Conservation (phyloP, 2,113 vertebrate species). For the Xenus cinereus region DNA sequence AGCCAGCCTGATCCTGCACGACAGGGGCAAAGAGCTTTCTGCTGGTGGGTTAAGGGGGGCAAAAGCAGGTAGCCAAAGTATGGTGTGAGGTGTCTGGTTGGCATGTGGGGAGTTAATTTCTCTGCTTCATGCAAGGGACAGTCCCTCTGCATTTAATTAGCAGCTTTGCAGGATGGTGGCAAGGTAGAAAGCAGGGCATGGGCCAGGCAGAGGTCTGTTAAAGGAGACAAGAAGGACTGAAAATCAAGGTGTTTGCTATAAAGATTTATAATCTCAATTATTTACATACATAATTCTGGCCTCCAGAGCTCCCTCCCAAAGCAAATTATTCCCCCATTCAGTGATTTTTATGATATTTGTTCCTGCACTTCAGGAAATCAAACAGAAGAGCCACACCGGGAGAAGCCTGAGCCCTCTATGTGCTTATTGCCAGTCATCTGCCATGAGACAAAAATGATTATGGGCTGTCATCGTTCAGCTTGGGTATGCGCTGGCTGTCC, state of each 20-base stretch:
- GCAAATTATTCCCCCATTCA: neutral
- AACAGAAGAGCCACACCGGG: neutral
- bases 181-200: neutral
- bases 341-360: neutral
- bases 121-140: neutral
- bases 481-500: slow-evolving; percentile 4
- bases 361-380: neutral
- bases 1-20: neutral
- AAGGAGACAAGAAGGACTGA: neutral
- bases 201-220: neutral
- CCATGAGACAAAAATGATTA: slow-evolving; percentile 5
- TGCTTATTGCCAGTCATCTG: neutral
- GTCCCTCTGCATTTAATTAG: neutral
- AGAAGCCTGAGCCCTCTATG: neutral
- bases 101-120: neutral
- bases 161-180: neutral
- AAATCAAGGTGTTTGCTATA: neutral
- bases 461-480: neutral
- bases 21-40: neutral
- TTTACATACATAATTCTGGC: neutral
- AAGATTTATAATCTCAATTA: neutral
- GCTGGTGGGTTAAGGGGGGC: neutral
- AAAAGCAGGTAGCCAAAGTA: neutral
- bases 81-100: neutral
- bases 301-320: neutral